Percentiles rank a stretch among this genome's conserved stretches.
Evolutionary conservation across 1,140 invertebrate genomes (phyloP).

Genomic region (Anadara kagoshimensis): DNA sequence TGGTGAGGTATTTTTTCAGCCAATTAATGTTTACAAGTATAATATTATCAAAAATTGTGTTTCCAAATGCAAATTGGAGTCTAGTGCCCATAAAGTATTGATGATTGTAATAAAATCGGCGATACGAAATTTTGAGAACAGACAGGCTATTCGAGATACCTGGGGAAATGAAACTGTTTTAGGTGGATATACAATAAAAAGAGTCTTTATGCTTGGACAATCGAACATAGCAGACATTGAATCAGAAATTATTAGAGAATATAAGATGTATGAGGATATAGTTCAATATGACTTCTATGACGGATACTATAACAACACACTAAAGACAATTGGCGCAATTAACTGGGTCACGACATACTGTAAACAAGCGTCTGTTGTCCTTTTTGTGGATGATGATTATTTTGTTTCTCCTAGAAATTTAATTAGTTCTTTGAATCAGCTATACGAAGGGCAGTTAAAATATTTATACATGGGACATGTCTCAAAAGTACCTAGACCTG

Average conservation of each 20-base stretch:
- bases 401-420: neutral
- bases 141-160: conserved; percentile 1
- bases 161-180: conserved; percentile 1
- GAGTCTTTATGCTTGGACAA: conserved; percentile 2
- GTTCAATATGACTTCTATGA: conserved; percentile 13
- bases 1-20: no score
- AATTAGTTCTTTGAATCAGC: neutral
- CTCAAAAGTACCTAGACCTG: neutral
- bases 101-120: no score
- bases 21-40: no score
- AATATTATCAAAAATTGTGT: no score
- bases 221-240: neutral
- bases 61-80: no score
- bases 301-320: conserved; percentile 19
- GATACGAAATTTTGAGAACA: no score
- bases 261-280: neutral
- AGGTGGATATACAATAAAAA: conserved; percentile 1
- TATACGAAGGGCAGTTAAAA: neutral
- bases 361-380: conserved; percentile 1
- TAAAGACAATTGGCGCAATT: conserved; percentile 22
- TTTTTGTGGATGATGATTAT: conserved; percentile 25
- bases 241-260: neutral
- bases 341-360: conserved; percentile 10
- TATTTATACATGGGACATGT: neutral
- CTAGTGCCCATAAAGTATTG: no score